Evolutionary conservation across 2,888 invertebrate genomes (phyloP).

Genomic region (Gerosis bhagava): DNA sequence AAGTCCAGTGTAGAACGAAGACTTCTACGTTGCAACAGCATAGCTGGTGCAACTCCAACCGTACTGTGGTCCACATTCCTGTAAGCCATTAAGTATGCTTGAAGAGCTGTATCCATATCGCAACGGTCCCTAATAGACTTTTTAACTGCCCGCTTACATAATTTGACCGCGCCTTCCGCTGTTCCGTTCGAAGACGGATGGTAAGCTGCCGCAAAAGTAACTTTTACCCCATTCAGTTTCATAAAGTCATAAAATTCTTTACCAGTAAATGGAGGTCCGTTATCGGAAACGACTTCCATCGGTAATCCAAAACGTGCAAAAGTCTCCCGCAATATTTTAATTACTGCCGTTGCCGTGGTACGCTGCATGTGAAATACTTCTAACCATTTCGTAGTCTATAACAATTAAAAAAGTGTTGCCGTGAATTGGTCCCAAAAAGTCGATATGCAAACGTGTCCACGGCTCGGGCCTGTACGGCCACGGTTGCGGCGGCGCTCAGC

Average conservation of each 20-base stretch:
- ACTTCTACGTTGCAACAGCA: too few species aligned
- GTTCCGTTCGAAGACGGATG: constrained; percentile 8
- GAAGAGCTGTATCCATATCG: neutral
- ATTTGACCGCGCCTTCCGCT: neutral
- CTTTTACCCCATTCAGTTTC: constrained; percentile 14
- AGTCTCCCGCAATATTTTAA: constrained; percentile 23
- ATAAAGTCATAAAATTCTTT: constrained; percentile 23
- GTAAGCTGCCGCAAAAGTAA: constrained; percentile 10
- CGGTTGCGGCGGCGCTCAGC: constrained; percentile 28
- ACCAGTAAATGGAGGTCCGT: too few species aligned
- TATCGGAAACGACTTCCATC: constrained; percentile 26
- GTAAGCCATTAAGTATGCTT: constrained; percentile 1
- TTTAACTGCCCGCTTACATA: constrained; percentile 5
- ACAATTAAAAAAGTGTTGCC: constrained; percentile 29
- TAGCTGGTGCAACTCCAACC: too few species aligned
- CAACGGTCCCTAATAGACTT: neutral
- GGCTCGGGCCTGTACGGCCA: constrained; percentile 29
- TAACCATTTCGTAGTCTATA: constrained; percentile 32
- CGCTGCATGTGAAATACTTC: constrained; percentile 29
- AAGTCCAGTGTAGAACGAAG: too few species aligned
- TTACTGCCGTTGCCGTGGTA: constrained; percentile 22
- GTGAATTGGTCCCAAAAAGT: constrained; percentile 31
- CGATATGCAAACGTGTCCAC: constrained; percentile 34
- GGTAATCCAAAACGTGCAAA: constrained; percentile 30
- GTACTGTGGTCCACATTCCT: too few species aligned